Evolutionary conservation across 2,888 invertebrate genomes (phyloP).

Genomic region (Mylabris sibirica): DNA sequence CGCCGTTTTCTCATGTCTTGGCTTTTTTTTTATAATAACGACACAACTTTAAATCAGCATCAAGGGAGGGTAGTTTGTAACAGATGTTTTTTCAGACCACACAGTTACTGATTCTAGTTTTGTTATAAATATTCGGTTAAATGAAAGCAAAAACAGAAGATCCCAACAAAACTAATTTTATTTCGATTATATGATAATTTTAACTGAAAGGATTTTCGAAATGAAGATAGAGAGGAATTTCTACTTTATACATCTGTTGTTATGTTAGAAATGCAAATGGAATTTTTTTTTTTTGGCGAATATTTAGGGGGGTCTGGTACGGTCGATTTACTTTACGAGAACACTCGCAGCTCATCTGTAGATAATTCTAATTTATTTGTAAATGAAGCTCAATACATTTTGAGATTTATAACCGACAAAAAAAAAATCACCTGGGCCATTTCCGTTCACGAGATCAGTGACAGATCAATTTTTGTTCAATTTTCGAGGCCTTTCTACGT

Average conservation of each 20-base stretch:
- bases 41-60: background rate
- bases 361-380: conserved; percentile 6
- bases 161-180: background rate
- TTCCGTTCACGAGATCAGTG: background rate
- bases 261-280: background rate
- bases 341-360: background rate
- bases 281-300: background rate
- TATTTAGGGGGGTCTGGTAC: background rate
- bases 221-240: background rate
- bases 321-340: conserved; percentile 1
- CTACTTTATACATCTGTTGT: background rate
- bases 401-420: background rate
- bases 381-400: background rate
- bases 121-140: background rate
- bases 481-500: background rate
- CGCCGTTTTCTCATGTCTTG: background rate
- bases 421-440: background rate
- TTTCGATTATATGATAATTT: conserved; percentile 12
- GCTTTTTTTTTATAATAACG: background rate
- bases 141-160: background rate
- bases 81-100: conserved; percentile 15
- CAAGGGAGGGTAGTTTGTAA: conserved; percentile 9
- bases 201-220: background rate
- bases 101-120: conserved; percentile 5
- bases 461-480: background rate